A percentile compares a stretch with the other conserved stretches of the same genome.
These are phyloP conservation scores for Drosophila setifemur DNA, from an alignment of 1,140 invertebrate species.

Conservation along the genomic window DNA sequence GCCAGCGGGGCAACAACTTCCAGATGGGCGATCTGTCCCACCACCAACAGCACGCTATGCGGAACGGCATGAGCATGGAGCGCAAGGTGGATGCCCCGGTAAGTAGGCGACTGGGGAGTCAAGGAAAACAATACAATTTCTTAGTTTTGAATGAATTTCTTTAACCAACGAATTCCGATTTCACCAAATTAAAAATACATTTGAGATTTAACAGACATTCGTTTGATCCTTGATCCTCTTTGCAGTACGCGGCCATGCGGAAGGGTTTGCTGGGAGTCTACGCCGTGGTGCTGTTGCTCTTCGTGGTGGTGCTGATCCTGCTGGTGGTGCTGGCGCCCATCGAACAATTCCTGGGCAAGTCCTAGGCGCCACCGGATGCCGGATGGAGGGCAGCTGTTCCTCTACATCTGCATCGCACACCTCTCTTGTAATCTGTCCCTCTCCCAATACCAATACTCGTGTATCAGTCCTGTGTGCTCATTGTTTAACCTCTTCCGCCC, in stretches of 20 bases:
- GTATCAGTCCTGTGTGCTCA: conserved; percentile 30
- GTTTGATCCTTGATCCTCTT: not conserved
- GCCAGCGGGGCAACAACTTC: conserved; percentile 89
- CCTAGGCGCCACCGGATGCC: conserved; percentile 11
- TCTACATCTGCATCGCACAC: no score
- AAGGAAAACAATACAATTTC: no score
- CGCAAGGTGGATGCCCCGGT: conserved; percentile 89
- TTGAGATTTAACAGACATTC: no score
- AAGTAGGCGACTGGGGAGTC: conserved; percentile 78
- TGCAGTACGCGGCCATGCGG: conserved; percentile 88
- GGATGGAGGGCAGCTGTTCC: not conserved
- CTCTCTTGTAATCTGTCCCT: not conserved
- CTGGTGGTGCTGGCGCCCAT: conserved; percentile 90
- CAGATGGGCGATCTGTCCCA: conserved; percentile 90
- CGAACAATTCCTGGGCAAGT: conserved; percentile 72
- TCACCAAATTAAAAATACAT: no score
- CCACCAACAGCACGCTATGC: conserved; percentile 84
- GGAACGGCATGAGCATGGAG: conserved; percentile 85
- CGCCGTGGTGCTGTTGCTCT: conserved; percentile 86
- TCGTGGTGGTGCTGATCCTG: conserved; percentile 87
- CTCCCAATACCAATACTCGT: conserved; percentile 22
- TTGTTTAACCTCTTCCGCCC: conserved; percentile 20
- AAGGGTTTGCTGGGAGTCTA: conserved; percentile 90
- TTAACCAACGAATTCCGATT: no score
- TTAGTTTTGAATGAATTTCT: no score